Percentiles rank a stretch among this genome's conserved stretches.
phyloP scores from a whole-genome alignment of 37 sponge, comb jelly and placozoan species.

The Sycon ciliatum region DNA sequence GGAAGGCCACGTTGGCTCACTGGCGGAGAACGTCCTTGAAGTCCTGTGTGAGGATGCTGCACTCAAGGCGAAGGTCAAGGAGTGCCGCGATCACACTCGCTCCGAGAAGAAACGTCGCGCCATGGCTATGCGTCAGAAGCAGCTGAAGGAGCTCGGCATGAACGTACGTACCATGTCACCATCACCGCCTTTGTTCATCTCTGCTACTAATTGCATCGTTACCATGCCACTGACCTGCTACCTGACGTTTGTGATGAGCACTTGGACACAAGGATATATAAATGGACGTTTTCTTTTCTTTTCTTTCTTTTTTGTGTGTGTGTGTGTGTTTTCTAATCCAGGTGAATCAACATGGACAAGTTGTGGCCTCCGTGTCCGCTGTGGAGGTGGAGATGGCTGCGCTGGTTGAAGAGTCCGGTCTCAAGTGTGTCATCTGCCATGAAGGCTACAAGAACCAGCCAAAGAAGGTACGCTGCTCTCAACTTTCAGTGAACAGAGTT shows the following conservation, averaged over 20 bases:
- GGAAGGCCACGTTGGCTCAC: slow-evolving; percentile 58
- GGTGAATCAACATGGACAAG: slow-evolving; percentile 75
- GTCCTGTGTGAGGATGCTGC: slow-evolving; percentile 45
- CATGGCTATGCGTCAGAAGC: slow-evolving; percentile 80
- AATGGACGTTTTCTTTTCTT: too few species aligned
- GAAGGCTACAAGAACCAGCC: slow-evolving; percentile 90
- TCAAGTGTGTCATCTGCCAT: slow-evolving; percentile 78
- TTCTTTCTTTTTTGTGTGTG: not conserved
- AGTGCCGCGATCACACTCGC: slow-evolving; percentile 45
- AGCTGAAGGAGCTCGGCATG: slow-evolving; percentile 68
- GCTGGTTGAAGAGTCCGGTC: slow-evolving; percentile 53
- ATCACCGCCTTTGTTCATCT: not conserved
- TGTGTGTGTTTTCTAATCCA: slow-evolving; percentile 9
- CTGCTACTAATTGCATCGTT: not conserved
- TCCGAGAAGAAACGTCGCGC: slow-evolving; percentile 65
- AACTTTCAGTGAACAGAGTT: too few species aligned
- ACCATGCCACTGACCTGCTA: not conserved
- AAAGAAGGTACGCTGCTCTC: slow-evolving; percentile 60
- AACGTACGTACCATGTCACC: slow-evolving; percentile 26
- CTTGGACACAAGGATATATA: too few species aligned
- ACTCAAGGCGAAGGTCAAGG: slow-evolving; percentile 50
- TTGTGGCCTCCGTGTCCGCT: slow-evolving; percentile 26
- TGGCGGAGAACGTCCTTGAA: slow-evolving; percentile 75
- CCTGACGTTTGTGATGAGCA: too few species aligned
- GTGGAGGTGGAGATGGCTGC: slow-evolving; percentile 56